Percentiles rank a stretch among this genome's conserved stretches.
Conservation (phyloP, 2,888 invertebrate species). For the Calliphora vomitoria region DNA sequence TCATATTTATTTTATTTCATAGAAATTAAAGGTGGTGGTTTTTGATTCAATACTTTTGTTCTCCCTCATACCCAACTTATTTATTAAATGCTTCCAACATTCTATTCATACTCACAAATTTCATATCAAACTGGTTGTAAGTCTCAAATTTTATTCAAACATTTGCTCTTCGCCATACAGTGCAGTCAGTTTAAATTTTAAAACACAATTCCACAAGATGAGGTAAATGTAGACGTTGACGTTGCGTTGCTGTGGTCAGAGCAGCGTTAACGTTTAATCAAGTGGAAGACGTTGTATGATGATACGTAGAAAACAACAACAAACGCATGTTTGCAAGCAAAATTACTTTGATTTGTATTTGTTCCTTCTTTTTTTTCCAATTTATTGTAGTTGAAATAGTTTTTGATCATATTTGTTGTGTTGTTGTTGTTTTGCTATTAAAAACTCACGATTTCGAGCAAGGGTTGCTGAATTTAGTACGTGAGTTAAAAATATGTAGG, state of each 20-base stretch:
- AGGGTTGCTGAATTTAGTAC: constrained; percentile 29
- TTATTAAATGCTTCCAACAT: not conserved
- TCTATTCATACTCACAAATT: not conserved
- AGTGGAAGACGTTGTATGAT: constrained; percentile 26
- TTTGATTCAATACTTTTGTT: not conserved
- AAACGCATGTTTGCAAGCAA: constrained; percentile 55
- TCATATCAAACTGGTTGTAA: constrained; percentile 40
- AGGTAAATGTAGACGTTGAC: constrained; percentile 2
- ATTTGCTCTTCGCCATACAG: constrained; percentile 19
- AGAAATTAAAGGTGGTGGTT: constrained; percentile 3
- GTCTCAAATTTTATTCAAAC: constrained; percentile 57
- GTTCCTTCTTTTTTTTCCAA: not conserved
- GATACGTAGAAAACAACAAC: constrained; percentile 1
- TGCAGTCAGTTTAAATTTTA: constrained; percentile 9
- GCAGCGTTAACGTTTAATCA: constrained; percentile 28
- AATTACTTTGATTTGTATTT: constrained; percentile 38
- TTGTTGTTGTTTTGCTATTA: not conserved
- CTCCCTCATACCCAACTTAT: constrained; percentile 5
- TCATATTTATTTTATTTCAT: not conserved
- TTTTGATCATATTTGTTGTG: constrained; percentile 24
- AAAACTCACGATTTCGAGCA: constrained; percentile 17
- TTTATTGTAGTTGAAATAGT: constrained; percentile 28
- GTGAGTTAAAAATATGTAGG: too few species aligned
- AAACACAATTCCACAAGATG: constrained; percentile 25
- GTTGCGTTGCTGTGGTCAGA: not conserved